Evolutionary conservation across 2,113 vertebrate species (phyloP), one percentile per base, ranked within the genome.

Genomic region (Cygnus atratus): DNA sequence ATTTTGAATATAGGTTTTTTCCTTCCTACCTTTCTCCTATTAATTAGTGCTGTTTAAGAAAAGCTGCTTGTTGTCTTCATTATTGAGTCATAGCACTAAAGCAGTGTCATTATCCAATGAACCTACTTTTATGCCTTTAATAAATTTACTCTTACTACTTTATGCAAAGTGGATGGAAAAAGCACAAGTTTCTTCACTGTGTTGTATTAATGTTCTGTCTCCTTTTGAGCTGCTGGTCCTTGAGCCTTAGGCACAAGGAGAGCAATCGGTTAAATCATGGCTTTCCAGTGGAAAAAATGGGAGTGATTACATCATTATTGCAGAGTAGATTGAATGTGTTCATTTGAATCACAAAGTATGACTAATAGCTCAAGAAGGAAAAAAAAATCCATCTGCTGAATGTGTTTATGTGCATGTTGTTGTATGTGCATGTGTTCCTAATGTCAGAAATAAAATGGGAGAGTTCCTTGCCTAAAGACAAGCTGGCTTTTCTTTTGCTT

Each of bases 1-100:
- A 14, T 84, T 67, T 68, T n/a, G 75, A 57, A 10, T 29, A 4
- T 33, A 58, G n/a, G 18, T 67, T 92, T 94, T 84, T 92, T 52
- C n/a, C 55, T 61, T 75, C 46, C 57, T 86, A 11, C 44, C 46
- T 73, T 67, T 74, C 12, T 46, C 35, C 71, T 77, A 3, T 92
- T 92, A 89, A 4, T 92, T 92, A 89, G 79, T 59, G 26, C 44
- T 76, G 3, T 43, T 63, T 84, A 92, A 90, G 88, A 91, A 93
- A 91, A 84, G 73, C 77, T 80, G 78, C 82, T 88, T 80, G 62
- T 80, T 63, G 54, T 77, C 92, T 79, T 95, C 50, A 21, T 94
- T 95, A 93, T 33, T 65, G 72, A 96, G 44, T 71, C 94, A 70
- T 76, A 84, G 71, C 54, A 43, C 33, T 92, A 89, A 95, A 87